phyloP scores from a whole-genome alignment of 1,140 invertebrate genomes.

The Camponotus vicinus region DNA sequence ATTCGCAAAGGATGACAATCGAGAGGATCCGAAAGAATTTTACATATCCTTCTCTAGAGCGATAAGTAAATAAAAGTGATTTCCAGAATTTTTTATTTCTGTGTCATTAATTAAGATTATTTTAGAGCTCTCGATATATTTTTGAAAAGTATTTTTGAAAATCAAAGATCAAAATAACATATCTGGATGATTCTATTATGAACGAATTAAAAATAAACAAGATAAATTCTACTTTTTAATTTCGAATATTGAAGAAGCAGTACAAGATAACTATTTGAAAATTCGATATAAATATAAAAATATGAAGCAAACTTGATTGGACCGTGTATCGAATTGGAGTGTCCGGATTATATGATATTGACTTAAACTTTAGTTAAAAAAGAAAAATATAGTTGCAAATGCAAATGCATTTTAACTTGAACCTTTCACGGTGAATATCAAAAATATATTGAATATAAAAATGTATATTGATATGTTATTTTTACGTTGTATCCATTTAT shows the following conservation, averaged over 20 bases:
- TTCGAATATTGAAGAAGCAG: not conserved
- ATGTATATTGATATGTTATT: constrained; percentile 36
- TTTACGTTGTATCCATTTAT: constrained; percentile 44
- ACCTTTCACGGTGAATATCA: not conserved
- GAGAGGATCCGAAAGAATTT: constrained; percentile 22
- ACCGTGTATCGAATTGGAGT: not conserved
- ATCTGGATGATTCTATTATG: not conserved
- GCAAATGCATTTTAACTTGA: constrained; percentile 35
- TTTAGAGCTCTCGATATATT: not conserved
- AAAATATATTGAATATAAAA: constrained; percentile 14
- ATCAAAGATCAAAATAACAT: not conserved
- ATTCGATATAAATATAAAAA: constrained; percentile 9
- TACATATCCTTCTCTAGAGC: not conserved
- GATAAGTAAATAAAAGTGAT: not conserved
- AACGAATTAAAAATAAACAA: not conserved
- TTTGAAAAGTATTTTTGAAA: not conserved
- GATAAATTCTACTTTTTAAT: not conserved
- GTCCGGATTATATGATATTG: constrained; percentile 37
- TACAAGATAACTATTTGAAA: not conserved
- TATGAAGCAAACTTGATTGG: constrained; percentile 34
- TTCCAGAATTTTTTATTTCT: not conserved
- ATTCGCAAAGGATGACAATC: constrained; percentile 22
- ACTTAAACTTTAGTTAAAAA: constrained; percentile 12
- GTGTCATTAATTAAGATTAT: not conserved
- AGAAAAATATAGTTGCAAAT: not conserved